Evolutionary conservation across 2,797 vertebrate species (phyloP).

Genomic region (Carapus acus): DNA sequence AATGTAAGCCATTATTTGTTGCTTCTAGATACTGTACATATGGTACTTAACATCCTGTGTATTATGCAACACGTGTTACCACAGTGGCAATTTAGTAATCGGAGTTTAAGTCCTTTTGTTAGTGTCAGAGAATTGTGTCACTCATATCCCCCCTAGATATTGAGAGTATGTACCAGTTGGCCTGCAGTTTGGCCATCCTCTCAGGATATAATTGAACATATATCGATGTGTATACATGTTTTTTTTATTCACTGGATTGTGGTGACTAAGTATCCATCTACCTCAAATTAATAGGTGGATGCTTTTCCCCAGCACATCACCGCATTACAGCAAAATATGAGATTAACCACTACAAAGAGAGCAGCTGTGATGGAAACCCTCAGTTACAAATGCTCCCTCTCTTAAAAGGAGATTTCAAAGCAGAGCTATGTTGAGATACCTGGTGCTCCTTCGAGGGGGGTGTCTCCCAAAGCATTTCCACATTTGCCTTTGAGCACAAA

Average conservation of each 20-base stretch:
- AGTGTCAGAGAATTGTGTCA: constrained; percentile 44
- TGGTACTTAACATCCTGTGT: constrained; percentile 18
- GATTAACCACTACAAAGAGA: constrained; percentile 1
- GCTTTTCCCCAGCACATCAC: not conserved
- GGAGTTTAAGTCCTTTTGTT: constrained; percentile 50
- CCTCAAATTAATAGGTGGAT: constrained; percentile 39
- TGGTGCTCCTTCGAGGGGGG: not conserved
- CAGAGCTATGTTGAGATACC: constrained; percentile 1
- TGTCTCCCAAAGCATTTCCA: constrained; percentile 1
- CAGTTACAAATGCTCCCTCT: too few relatives aligned
- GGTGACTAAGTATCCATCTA: constrained; percentile 18
- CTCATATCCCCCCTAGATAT: constrained; percentile 45
- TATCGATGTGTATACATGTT: constrained; percentile 35
- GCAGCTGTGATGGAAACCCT: not conserved
- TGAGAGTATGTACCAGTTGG: constrained; percentile 40
- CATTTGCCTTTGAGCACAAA: constrained; percentile 19
- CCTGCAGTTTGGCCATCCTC: constrained; percentile 21
- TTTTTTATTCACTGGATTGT: too few relatives aligned
- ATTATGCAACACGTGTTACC: constrained; percentile 32
- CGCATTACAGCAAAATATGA: not conserved
- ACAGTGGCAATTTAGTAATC: constrained; percentile 58
- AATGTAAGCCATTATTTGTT: too few relatives aligned
- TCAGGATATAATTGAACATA: constrained; percentile 29
- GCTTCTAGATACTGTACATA: constrained; percentile 7
- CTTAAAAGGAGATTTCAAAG: constrained; percentile 1